These are phyloP conservation scores for Nemopilema nomurai DNA, from an alignment of 30 jellyfish, hydroid and myxozoan genomes.

Conservation along the genomic window DNA sequence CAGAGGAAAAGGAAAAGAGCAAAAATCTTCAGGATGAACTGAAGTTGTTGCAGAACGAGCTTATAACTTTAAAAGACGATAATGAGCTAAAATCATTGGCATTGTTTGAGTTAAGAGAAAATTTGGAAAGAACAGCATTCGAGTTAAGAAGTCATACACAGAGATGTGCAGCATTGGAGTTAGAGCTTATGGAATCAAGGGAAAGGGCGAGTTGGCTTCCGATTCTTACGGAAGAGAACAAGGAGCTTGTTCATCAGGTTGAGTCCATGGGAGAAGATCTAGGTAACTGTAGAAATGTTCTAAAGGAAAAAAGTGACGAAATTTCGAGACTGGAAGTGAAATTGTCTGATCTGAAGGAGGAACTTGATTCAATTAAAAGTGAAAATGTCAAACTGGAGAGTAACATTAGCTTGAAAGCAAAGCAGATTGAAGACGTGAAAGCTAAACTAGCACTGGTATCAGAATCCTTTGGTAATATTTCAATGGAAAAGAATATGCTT, in stretches of 20 bases:
- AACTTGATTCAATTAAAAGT: not conserved
- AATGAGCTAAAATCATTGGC: not conserved
- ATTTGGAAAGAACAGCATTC: not conserved
- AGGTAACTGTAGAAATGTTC: not conserved
- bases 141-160: not conserved
- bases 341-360: not conserved
- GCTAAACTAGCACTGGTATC: not conserved
- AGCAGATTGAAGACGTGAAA: not conserved
- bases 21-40: not conserved
- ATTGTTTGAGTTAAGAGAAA: not conserved
- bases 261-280: not conserved
- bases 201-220: not conserved
- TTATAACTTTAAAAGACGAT: not conserved
- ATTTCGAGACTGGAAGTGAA: not conserved
- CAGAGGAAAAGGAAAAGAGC: not conserved
- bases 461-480: not conserved
- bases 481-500: not conserved
- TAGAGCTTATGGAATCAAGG: not conserved
- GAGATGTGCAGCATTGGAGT: not conserved
- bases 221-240: not conserved
- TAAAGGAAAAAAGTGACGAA: not conserved
- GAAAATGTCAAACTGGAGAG: not conserved
- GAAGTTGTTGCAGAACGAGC: not conserved
- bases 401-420: not conserved
- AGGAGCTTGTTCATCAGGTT: not conserved